phyloP scores from a whole-genome alignment of 2,888 invertebrate species.

The Hyles lineata region DNA sequence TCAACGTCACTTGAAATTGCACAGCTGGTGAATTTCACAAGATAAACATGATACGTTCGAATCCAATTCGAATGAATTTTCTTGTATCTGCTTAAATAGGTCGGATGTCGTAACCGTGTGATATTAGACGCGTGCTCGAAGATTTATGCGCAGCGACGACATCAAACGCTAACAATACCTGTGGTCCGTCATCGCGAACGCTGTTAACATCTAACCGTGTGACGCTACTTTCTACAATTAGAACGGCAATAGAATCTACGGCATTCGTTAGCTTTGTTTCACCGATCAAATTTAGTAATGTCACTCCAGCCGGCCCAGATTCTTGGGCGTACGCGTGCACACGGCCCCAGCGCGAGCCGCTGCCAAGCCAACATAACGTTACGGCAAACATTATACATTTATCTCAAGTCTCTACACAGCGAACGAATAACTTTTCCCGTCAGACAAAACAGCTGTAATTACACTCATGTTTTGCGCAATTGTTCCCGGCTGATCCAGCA shows the following conservation, averaged over 20 bases:
- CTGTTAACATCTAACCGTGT: constrained; percentile 33
- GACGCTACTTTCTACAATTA: constrained; percentile 40
- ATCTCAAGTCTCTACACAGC: constrained; percentile 56
- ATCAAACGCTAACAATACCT: constrained; percentile 25
- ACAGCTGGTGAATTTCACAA: constrained; percentile 11
- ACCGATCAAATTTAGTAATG: constrained; percentile 83
- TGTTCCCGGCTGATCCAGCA: constrained; percentile 34
- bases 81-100: constrained; percentile 24
- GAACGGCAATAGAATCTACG: constrained; percentile 60
- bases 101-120: constrained; percentile 22
- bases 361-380: constrained; percentile 74
- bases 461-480: constrained; percentile 45
- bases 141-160: constrained; percentile 21
- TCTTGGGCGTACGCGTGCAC: constrained; percentile 77
- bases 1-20: constrained; percentile 32
- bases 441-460: constrained; percentile 59
- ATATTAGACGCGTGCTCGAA: constrained; percentile 6
- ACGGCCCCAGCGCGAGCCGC: constrained; percentile 74
- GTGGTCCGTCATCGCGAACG: background rate
- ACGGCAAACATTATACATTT: constrained; percentile 69
- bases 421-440: constrained; percentile 69
- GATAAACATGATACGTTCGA: constrained; percentile 13
- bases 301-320: constrained; percentile 84
- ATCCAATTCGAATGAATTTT: constrained; percentile 22
- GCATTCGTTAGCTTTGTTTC: constrained; percentile 75